Conservation (phyloP, 1,140 invertebrate species). For the Melitaea cinxia region DNA sequence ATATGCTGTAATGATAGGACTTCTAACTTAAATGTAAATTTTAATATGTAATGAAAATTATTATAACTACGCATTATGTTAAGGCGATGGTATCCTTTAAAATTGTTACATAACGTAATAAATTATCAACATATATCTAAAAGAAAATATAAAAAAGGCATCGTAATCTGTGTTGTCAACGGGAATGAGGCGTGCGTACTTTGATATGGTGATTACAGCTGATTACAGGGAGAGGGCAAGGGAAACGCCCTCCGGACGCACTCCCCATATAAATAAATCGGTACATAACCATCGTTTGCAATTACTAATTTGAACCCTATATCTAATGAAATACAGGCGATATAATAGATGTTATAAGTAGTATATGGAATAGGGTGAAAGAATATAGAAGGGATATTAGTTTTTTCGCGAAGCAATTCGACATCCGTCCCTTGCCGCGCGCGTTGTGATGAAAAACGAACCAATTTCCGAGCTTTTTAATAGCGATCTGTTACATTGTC, state of each 20-base stretch:
- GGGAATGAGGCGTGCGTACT: slow-evolving; percentile 76
- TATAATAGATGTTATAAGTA: slow-evolving; percentile 22
- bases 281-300: slow-evolving; percentile 54
- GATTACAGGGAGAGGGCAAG: slow-evolving; percentile 70
- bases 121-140: slow-evolving; percentile 12
- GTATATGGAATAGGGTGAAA: slow-evolving; percentile 53
- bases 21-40: not conserved
- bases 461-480: slow-evolving; percentile 59
- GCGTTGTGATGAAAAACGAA: slow-evolving; percentile 73
- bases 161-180: slow-evolving; percentile 75
- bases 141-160: slow-evolving; percentile 51
- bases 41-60: too few relatives aligned
- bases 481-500: slow-evolving; percentile 38
- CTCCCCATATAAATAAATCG: slow-evolving; percentile 77
- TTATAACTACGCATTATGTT: too few relatives aligned
- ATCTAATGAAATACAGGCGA: slow-evolving; percentile 25
- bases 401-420: slow-evolving; percentile 67
- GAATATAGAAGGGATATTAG: slow-evolving; percentile 75
- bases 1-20: not conserved
- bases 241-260: slow-evolving; percentile 65
- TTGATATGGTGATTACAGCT: slow-evolving; percentile 81
- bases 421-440: slow-evolving; percentile 60
- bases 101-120: not conserved
- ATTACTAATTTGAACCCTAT: slow-evolving; percentile 35
- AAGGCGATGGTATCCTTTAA: not conserved